phyloP scores from a whole-genome alignment of 2,113 vertebrate species.

The Barnardius zonarius region DNA sequence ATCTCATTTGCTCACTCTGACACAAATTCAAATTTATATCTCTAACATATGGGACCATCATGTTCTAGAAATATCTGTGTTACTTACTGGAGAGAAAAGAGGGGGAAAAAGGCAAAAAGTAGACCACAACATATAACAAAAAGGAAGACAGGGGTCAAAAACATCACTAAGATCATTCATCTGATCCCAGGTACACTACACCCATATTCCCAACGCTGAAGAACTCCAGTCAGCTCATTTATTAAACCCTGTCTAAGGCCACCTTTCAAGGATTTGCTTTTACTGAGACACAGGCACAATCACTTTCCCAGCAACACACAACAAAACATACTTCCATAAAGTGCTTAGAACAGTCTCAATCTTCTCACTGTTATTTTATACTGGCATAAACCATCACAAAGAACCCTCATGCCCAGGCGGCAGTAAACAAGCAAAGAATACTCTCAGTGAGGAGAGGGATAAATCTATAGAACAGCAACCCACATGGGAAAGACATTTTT shows the following conservation, averaged over 20 bases:
- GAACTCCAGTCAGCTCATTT: neutral
- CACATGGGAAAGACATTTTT: neutral
- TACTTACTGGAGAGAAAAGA: neutral
- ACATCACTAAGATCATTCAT: neutral
- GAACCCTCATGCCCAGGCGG: neutral
- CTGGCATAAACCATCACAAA: neutral
- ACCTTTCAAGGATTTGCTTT: neutral
- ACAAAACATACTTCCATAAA: neutral
- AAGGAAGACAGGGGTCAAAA: neutral
- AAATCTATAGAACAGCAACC: neutral
- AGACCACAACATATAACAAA: neutral
- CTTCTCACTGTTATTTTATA: neutral
- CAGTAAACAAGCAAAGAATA: neutral
- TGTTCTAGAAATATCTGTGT: neutral
- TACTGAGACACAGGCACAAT: neutral
- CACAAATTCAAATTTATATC: neutral
- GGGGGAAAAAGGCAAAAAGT: neutral
- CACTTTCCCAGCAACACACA: neutral
- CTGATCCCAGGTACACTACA: neutral
- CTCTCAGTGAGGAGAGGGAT: neutral
- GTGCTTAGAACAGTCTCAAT: neutral
- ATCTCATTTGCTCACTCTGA: neutral
- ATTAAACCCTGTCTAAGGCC: neutral
- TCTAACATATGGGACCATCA: neutral
- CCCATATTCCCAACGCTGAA: neutral